Evolutionary conservation across 1,140 invertebrate genomes (phyloP), one percentile per base, ranked within the genome.

Genomic region (Heliothis subflexa): DNA sequence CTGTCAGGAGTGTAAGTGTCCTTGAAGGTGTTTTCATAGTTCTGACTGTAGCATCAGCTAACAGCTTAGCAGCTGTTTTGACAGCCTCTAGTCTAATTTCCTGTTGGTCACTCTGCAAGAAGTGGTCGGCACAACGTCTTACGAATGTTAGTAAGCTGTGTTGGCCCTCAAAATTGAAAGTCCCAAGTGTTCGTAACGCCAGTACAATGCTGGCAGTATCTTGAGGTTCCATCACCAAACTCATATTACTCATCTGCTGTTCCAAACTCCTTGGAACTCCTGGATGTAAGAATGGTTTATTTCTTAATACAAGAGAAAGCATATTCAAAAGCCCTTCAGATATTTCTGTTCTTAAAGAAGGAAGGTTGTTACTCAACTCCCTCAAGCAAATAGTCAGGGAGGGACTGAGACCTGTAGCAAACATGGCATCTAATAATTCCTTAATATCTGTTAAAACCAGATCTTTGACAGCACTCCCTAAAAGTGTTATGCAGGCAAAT

Each of bases 161-260:
- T 90, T 99, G 97, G 3, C 98, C 98, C 93, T 99, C 98, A 95
- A 99, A 99, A 91, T 99, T 98, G 91, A 99, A 99, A 4, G 97
- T 98, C 2, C 99, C 99, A 1, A 99, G 95, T 3, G 99, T 99
- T 88, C 97, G 96, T 1, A 99, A 93, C 0, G 99, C 99, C 14
- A 99, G 93, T 2, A 99, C 98, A 62, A 98, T 97, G 70, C 97
- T 98, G 11, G 96, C 95, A 3, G 97, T 96, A 89, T 99, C 98
- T 45, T 96, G 95, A 25, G 93, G 90, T 82, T 96, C 96, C 70
- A 95, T 87, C 4, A 87, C 85, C 49, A 89, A 88, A 78, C 72
- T 90, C 80, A 95, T 90, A 77, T 92, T 91, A 79, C 89, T 92
- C 86, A 94, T 89, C 79, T 95, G 94, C 78, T 95, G 94, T 81